Percentiles rank a stretch among this genome's conserved stretches.
phyloP scores from a whole-genome alignment of 1,140 invertebrate genomes.

The Drosophila persimilis region DNA sequence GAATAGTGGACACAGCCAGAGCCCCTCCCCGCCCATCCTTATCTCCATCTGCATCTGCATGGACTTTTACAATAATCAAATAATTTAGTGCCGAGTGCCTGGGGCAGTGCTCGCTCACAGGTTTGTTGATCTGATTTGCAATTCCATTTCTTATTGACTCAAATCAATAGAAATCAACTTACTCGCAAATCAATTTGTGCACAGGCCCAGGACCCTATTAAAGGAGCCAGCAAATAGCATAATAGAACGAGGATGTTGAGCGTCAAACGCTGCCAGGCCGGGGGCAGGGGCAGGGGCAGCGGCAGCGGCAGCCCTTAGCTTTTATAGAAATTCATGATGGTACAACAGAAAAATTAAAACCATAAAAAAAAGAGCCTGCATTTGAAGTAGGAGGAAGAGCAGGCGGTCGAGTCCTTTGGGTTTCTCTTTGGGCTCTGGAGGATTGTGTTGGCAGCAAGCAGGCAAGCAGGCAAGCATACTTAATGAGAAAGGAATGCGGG shows the following conservation, averaged over 20 bases:
- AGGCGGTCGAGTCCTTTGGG: neutral
- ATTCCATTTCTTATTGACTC: slow-evolving; percentile 35
- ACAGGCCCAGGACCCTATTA: neutral
- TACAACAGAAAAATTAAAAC: slow-evolving; percentile 43
- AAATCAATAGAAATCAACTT: slow-evolving; percentile 76
- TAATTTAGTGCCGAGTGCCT: slow-evolving; percentile 30
- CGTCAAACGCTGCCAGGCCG: slow-evolving; percentile 10
- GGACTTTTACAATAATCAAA: slow-evolving; percentile 41
- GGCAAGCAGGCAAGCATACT: slow-evolving; percentile 57
- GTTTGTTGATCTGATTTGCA: slow-evolving; percentile 7
- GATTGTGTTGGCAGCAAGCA: slow-evolving; percentile 10
- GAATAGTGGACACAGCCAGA: slow-evolving; percentile 36
- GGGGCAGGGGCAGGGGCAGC: neutral
- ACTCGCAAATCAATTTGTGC: slow-evolving; percentile 67
- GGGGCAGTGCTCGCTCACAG: neutral
- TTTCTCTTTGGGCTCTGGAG: neutral
- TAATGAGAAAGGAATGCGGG: slow-evolving; percentile 44
- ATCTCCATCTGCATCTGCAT: slow-evolving; percentile 1
- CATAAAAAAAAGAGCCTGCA: slow-evolving; percentile 40
- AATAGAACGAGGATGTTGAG: slow-evolving; percentile 32
- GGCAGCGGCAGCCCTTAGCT: neutral
- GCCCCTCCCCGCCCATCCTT: neutral
- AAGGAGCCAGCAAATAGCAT: slow-evolving; percentile 32
- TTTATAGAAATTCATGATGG: slow-evolving; percentile 44
- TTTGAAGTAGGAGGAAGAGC: slow-evolving; percentile 15